phyloP scores from a whole-genome alignment of 2,797 vertebrate genomes.

The Aratinga solstitialis region DNA sequence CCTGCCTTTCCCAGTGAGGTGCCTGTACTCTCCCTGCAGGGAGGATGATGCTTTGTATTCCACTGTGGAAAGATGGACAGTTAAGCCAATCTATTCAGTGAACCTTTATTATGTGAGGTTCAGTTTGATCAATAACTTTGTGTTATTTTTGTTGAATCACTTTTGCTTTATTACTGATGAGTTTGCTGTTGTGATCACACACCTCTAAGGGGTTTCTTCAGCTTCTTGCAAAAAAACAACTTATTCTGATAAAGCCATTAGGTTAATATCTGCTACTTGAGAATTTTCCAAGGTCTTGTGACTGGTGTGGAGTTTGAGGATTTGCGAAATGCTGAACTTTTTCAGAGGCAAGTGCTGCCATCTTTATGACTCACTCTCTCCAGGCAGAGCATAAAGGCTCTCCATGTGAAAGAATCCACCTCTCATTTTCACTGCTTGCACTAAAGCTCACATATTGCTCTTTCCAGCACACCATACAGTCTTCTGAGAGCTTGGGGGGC shows the following conservation, averaged over 20 bases:
- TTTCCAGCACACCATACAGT: neutral
- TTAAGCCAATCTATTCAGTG: fast-evolving
- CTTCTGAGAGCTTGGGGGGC: neutral
- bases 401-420: neutral
- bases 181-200: fast-evolving
- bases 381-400: neutral
- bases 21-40: neutral
- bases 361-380: neutral
- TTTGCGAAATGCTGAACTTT: neutral
- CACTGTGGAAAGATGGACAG: neutral
- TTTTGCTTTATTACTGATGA: neutral
- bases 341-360: fast-evolving
- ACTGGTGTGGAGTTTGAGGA: neutral
- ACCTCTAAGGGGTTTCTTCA: neutral
- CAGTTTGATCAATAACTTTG: neutral
- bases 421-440: neutral
- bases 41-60: neutral
- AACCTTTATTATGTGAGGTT: fast-evolving
- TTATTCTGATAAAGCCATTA: neutral
- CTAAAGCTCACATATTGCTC: neutral
- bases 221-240: neutral
- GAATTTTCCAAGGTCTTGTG: neutral
- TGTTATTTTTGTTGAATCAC: neutral
- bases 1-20: neutral
- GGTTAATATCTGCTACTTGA: neutral